Conservation (phyloP, 2,797 vertebrate genomes). For the Holocentrus rufus region DNA sequence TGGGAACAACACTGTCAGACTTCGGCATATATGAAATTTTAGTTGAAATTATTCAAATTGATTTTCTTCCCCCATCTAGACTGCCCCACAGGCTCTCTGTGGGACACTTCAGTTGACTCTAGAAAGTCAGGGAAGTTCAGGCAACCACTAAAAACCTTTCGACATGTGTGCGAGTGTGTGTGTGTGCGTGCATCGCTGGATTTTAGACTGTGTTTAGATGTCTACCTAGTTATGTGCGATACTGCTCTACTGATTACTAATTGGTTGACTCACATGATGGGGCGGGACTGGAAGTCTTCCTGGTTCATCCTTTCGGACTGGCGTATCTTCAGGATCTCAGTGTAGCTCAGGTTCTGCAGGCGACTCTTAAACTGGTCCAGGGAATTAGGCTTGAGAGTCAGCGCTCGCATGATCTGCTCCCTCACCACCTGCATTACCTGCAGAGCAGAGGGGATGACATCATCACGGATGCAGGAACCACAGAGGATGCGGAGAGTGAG, state of each 20-base stretch:
- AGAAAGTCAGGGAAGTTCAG: neutral
- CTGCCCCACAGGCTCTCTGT: neutral
- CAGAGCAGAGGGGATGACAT: conserved; percentile 30
- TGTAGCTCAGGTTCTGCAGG: conserved; percentile 99
- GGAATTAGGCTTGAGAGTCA: conserved; percentile 98
- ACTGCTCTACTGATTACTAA: neutral
- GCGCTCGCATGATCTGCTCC: conserved; percentile 99
- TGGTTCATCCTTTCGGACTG: conserved; percentile 99
- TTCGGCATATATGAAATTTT: neutral
- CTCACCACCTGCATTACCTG: conserved; percentile 99
- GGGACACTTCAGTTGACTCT: neutral
- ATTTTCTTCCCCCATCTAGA: neutral
- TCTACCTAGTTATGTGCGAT: neutral
- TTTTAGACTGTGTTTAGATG: neutral
- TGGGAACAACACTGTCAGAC: conserved; percentile 7
- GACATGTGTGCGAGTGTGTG: neutral
- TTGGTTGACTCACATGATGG: conserved; percentile 90
- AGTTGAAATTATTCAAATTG: conserved; percentile 2
- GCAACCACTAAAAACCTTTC: neutral
- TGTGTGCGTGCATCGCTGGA: neutral
- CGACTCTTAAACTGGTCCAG: conserved; percentile 99
- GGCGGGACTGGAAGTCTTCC: conserved; percentile 99
- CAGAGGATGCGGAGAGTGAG: neutral
- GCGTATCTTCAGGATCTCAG: conserved; percentile 99
- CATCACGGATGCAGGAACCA: conserved; percentile 1